Base-by-base conservation (phyloP, 2,888 invertebrate species). In the Urechis unicinctus region DNA sequence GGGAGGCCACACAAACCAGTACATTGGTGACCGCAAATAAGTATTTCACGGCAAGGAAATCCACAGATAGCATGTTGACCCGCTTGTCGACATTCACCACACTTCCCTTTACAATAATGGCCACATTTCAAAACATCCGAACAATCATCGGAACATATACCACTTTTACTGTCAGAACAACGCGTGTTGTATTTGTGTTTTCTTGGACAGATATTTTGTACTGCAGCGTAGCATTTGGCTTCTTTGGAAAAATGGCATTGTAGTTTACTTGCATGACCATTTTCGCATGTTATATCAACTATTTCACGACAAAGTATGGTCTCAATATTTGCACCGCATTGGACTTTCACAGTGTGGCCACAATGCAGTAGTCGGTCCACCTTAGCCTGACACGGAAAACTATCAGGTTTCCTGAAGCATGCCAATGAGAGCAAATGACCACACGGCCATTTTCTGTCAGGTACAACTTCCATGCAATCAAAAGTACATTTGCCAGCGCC, bases 321-420 rank as follows among this genome's bases (percentile, higher is more conserved):
- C 36, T 36, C 36, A 13, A 17, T 9, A 36, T 36, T 36, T 9
- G 9, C 36, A 13, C 9, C 69, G 67, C 85, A 85, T 31, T 62
- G 64, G 17, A 84, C 61, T 1, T 62, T 31, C 58, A 72, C 75
- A 1, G 64, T 62, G 66, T 85, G 85, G 0, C 77, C 80, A 68
- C 36, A 36, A 9, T 9, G 17, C 9, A 9, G 36, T 36, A 17
- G 9, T 17, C 17, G 9, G 36, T 13, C 36, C 36, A 36, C 36
- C 17, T 36, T 17, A 9, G 17, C 36, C 9, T 17, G 9, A 17
- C 36, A 36, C 17, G 36, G 17, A 13, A 17, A 13, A 36, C 17
- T 36, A 13, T 36, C 36, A 13, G 36, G 36, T 36, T 36, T 17
- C 36, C 17, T 9, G 9, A 9, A 36, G 17, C 36, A 36, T 9